These are phyloP conservation scores for Phymastichus coffea DNA, from an alignment of 1,140 invertebrate species.

Conservation along the genomic window DNA sequence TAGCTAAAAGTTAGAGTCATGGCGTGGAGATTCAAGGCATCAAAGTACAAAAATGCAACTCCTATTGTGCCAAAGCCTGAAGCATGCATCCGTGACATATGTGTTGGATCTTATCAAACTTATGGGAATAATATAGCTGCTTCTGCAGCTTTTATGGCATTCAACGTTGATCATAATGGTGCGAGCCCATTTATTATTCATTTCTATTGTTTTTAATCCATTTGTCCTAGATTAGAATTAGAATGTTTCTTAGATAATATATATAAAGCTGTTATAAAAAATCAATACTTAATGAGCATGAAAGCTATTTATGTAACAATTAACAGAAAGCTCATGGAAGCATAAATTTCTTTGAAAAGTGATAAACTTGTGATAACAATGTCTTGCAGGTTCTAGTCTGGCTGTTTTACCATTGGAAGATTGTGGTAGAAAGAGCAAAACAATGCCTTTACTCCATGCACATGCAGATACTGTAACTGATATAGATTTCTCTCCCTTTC, in stretches of 20 bases:
- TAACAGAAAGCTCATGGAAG: conserved; percentile 1
- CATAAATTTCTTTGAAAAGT: too few species aligned
- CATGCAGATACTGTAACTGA: conserved; percentile 91
- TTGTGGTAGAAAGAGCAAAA: conserved; percentile 81
- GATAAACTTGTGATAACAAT: too few species aligned
- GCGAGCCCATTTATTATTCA: conserved; percentile 22
- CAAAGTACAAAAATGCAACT: conserved; percentile 95
- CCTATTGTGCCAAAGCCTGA: conserved; percentile 90
- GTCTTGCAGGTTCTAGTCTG: conserved; percentile 74
- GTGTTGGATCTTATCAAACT: conserved; percentile 86
- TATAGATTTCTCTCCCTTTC: conserved; percentile 92
- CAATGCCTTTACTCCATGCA: conserved; percentile 79
- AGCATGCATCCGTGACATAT: conserved; percentile 85
- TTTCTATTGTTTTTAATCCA: neutral
- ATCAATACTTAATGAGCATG: neutral
- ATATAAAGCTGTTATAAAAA: neutral
- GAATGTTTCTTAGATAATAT: neutral
- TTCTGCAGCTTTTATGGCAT: conserved; percentile 89
- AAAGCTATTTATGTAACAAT: neutral
- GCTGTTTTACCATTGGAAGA: conserved; percentile 83
- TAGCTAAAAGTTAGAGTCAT: conserved; percentile 57
- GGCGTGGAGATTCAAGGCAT: conserved; percentile 95
- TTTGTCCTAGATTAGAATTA: too few species aligned
- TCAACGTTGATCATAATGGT: conserved; percentile 83
- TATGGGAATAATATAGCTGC: conserved; percentile 93